Base-by-base conservation (phyloP, 1,140 invertebrate species). In the Spodoptera frugiperda region DNA sequence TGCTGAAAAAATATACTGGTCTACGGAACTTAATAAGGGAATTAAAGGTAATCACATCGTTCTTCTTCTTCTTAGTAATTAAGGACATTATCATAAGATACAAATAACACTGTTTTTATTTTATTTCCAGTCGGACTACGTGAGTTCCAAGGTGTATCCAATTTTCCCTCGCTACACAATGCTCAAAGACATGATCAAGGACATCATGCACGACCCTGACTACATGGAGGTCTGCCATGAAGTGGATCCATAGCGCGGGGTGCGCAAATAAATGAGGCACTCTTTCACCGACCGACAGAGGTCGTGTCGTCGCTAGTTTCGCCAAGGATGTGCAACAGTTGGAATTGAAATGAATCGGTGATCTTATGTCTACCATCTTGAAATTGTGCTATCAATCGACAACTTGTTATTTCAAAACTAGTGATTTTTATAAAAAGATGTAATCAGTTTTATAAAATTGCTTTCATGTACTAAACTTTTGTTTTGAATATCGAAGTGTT, bases 161-260 rank as follows among this genome's bases (percentile, higher is more conserved):
- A 98, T 99, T 93, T 97, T 99, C 86, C 98, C 98, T 14, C 96
- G 98, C 57, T 99, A 99, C 95, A 97, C 97, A 57, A 98, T 99
- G 95, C 95, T 99, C 63, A 99, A 99, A 93, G 98, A 98, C 88
- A 98, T 99, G 97, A 98, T 99, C 88, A 98, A 98, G 94, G 97
- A 98, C 87, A 98, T 98, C 82, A 97, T 98, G 96, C 96, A 98
- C 83, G 97, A 98, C 94, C 98, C 98, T 6, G 97, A 98, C 92
- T 99, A 98, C 94, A 98, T 98, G 97, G 98, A 98, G 95, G 97
- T 99, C 57, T 98, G 98, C 93, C 98, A 98, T 90, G 98, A 98
- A 92, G 96, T 97, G 77, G 96, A 97, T 86, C 95, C 95, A 88
- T 96, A 95, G 95, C 93, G 91, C 75, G 92, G 92, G 85, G 92